Conservation (phyloP, 2,113 vertebrate species). For the Haplochromis burtoni region DNA sequence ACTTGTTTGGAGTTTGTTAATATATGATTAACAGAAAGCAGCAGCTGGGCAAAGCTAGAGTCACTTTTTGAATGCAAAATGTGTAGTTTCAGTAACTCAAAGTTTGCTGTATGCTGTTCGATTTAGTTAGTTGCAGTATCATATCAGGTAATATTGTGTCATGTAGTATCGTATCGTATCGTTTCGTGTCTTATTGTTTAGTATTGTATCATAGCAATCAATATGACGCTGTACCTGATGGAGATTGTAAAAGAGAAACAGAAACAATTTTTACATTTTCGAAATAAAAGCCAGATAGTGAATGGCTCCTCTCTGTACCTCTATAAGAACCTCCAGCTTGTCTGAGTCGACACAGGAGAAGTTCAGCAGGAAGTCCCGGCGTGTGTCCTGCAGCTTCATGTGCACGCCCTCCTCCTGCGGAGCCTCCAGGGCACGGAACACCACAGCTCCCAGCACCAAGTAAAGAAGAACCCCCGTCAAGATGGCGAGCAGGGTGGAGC, state of each 20-base stretch:
- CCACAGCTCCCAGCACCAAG: constrained; percentile 80
- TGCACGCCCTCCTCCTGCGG: constrained; percentile 69
- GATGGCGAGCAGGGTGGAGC: constrained; percentile 78
- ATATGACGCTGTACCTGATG: not conserved
- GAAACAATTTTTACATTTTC: not conserved
- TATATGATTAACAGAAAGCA: not conserved
- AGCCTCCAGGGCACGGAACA: constrained; percentile 80
- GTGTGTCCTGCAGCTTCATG: constrained; percentile 44
- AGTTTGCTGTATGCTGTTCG: not conserved
- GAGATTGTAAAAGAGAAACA: not conserved
- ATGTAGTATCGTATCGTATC: fast-evolving
- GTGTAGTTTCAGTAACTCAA: not conserved
- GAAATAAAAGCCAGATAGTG: not conserved
- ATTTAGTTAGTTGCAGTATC: not conserved
- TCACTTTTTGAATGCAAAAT: not conserved
- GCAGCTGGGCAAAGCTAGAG: not conserved
- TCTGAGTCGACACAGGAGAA: constrained; percentile 72
- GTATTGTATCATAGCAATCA: not conserved
- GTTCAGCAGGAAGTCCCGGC: constrained; percentile 67
- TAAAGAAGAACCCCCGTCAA: constrained; percentile 78
- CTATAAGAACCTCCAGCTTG: constrained; percentile 67
- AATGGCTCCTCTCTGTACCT: constrained; percentile 58
- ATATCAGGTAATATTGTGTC: not conserved
- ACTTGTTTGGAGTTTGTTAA: constrained; percentile 4
- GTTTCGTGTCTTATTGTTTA: not conserved